Conservation (phyloP, 2,113 vertebrate genomes). For the Xyliphius kryptos region DNA sequence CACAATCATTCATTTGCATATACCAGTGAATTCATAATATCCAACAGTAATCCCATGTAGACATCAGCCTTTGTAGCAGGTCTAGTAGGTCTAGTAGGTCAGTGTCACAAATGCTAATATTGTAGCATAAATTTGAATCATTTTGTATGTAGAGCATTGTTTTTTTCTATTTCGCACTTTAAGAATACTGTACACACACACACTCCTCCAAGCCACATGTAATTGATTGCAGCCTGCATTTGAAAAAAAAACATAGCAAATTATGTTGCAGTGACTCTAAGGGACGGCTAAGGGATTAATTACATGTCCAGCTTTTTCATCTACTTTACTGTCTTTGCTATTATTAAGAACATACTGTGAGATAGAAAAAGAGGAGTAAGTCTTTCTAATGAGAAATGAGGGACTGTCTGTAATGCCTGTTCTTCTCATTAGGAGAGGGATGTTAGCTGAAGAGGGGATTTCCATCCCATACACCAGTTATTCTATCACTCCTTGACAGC, state of each 20-base stretch:
- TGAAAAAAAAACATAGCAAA: conserved; percentile 15
- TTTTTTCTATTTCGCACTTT: too few relatives aligned
- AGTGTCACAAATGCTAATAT: too few relatives aligned
- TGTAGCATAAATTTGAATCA: too few relatives aligned
- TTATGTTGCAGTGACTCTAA: not conserved
- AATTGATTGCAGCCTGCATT: conserved; percentile 7
- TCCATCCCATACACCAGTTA: conserved; percentile 21
- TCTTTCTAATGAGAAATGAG: conserved; percentile 5
- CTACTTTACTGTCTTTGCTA: not conserved
- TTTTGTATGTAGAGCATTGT: too few relatives aligned
- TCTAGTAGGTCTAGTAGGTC: too few relatives aligned
- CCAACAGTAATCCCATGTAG: too few relatives aligned
- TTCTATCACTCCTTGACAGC: conserved; percentile 15
- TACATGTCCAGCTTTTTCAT: not conserved
- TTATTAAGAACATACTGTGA: not conserved
- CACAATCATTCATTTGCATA: too few relatives aligned
- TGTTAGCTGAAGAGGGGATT: conserved; percentile 24
- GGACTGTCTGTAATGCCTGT: conserved; percentile 1
- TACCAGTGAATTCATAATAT: too few relatives aligned
- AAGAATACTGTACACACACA: too few relatives aligned
- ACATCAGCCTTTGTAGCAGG: too few relatives aligned
- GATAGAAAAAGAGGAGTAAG: not conserved
- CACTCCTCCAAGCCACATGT: conserved; percentile 25
- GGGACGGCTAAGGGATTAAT: not conserved
- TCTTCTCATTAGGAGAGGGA: conserved; percentile 13